Evolutionary conservation across 2,888 invertebrate genomes (phyloP).

Genomic region (Tipula vernalis): DNA sequence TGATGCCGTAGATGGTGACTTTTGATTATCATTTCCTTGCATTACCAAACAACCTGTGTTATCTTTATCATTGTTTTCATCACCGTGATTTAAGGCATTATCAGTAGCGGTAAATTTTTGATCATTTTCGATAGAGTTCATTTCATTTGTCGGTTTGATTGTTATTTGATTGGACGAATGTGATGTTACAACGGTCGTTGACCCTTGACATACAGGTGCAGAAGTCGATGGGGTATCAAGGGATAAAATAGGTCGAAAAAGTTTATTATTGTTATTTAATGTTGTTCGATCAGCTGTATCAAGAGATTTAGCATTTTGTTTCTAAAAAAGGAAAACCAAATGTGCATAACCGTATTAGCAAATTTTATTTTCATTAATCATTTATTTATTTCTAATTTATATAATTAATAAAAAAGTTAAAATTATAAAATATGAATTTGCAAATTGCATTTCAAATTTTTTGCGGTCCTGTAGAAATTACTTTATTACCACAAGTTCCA

Average conservation of each 20-base stretch:
- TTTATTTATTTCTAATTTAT: too few species aligned
- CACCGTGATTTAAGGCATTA: background rate
- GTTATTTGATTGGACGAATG: background rate
- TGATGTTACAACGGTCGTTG: slow-evolving; percentile 15
- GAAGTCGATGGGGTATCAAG: slow-evolving; percentile 23
- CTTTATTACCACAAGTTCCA: too few species aligned
- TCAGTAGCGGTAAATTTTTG: background rate
- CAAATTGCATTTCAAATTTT: too few species aligned
- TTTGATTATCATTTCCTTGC: slow-evolving; percentile 26
- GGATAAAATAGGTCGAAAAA: slow-evolving; percentile 30
- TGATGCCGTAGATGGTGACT: slow-evolving; percentile 23
- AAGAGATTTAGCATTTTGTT: slow-evolving; percentile 31
- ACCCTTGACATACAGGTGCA: slow-evolving; percentile 15
- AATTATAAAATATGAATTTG: too few species aligned
- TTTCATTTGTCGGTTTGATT: background rate
- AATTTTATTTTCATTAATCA: too few species aligned
- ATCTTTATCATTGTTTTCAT: background rate
- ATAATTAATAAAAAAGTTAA: too few species aligned
- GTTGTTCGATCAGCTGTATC: slow-evolving; percentile 30
- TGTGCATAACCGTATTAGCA: background rate
- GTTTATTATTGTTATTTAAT: slow-evolving; percentile 27
- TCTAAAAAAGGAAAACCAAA: slow-evolving; percentile 24
- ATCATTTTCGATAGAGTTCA: background rate
- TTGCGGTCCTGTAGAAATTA: too few species aligned
- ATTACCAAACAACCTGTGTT: slow-evolving; percentile 19